A percentile compares a stretch with the other conserved stretches of the same genome.
phyloP scores from a whole-genome alignment of 1,140 invertebrate species.

The Nasonia giraulti region DNA sequence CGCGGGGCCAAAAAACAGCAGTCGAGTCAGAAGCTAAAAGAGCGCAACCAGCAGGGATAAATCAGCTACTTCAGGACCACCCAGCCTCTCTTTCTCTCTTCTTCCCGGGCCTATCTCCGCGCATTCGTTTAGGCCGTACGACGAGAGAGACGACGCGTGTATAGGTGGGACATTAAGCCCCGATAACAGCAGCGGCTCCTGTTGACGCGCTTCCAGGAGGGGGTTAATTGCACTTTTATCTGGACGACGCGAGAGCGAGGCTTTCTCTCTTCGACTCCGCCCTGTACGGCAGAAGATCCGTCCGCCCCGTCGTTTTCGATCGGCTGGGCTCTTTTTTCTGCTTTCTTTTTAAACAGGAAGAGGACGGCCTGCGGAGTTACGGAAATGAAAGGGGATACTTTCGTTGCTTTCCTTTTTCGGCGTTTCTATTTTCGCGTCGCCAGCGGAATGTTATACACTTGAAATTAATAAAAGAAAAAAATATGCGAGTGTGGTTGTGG shows the following conservation, averaged over 20 bases:
- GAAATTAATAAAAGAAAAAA: neutral
- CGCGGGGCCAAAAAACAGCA: neutral
- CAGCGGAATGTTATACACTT: neutral
- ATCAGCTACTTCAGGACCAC: constrained; percentile 40
- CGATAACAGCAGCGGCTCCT: constrained; percentile 52
- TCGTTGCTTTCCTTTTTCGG: neutral
- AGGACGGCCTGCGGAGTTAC: neutral
- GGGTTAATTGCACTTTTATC: constrained; percentile 67
- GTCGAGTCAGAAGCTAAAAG: neutral
- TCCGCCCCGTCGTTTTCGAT: constrained; percentile 45
- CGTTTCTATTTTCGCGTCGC: neutral
- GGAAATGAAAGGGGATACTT: neutral
- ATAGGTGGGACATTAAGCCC: constrained; percentile 55
- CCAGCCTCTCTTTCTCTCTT: constrained; percentile 47
- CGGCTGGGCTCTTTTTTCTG: neutral
- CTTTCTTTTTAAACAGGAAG: constrained; percentile 27
- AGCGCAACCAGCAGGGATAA: constrained; percentile 22
- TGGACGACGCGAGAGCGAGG: constrained; percentile 48
- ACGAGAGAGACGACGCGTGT: constrained; percentile 11
- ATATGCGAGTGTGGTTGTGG: no score
- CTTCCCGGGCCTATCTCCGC: constrained; percentile 21
- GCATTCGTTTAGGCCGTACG: constrained; percentile 21
- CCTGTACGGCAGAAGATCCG: neutral
- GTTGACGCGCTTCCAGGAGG: constrained; percentile 59
- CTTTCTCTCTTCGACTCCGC: constrained; percentile 18